phyloP scores from a whole-genome alignment of 1,140 invertebrate genomes.

The Marisa cornuarietis region DNA sequence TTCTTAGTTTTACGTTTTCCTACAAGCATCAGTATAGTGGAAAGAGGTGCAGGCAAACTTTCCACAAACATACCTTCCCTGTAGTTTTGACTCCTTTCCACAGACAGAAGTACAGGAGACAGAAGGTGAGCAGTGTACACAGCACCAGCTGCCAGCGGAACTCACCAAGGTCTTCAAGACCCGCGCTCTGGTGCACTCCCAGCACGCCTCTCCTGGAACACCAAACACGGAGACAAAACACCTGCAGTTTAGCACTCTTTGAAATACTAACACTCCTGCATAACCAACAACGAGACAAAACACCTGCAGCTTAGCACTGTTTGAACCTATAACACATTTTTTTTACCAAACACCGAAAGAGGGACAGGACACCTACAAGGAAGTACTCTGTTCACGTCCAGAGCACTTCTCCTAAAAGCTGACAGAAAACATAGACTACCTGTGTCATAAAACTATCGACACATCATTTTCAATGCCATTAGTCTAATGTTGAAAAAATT shows the following conservation, averaged over 20 bases:
- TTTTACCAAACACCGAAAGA: background rate
- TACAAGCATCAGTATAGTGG: too few species aligned
- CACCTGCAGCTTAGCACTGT: background rate
- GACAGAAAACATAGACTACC: too few species aligned
- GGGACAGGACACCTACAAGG: too few species aligned
- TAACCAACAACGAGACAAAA: background rate
- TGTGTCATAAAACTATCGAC: too few species aligned
- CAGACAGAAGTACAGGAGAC: slow-evolving; percentile 68
- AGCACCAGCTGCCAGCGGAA: slow-evolving; percentile 66
- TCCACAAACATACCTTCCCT: slow-evolving; percentile 64
- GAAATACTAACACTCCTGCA: background rate
- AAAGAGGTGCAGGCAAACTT: too few species aligned
- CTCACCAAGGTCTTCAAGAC: slow-evolving; percentile 56
- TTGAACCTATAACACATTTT: too few species aligned
- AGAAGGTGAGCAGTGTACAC: slow-evolving; percentile 64
- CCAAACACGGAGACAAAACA: background rate
- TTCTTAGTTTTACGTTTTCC: too few species aligned
- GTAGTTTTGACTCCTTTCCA: slow-evolving; percentile 70
- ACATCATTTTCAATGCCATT: too few species aligned
- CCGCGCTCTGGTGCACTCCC: slow-evolving; percentile 54
- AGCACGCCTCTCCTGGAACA: slow-evolving; percentile 57
- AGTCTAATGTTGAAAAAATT: too few species aligned
- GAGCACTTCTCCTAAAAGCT: too few species aligned
- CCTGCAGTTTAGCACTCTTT: background rate
- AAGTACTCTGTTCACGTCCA: too few species aligned